Evolutionary conservation across 1,140 invertebrate species (phyloP), one percentile per base, ranked within the genome.

Genomic region (Platyscapa corneri): DNA sequence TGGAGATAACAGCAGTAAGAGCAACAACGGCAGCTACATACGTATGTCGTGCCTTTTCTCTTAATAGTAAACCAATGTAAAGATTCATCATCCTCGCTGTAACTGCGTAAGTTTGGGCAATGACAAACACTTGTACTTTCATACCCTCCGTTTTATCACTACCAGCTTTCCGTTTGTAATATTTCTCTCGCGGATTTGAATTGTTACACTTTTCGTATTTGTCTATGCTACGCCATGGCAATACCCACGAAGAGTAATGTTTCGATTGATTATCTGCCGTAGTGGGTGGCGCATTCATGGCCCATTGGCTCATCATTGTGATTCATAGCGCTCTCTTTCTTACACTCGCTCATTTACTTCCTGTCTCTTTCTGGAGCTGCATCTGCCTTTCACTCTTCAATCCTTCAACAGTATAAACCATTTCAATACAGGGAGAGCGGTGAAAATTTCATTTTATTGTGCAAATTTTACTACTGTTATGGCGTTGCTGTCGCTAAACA

Each of bases 181-280:
- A 53, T 34, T 32, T 23, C 20, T 18, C 1, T n/a, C 14, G 20
- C 27, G 14, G 27, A 75, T n/a, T 27, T 5, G 2, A 46, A 1
- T 75, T 46, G 27, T 27, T n/a, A 75, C 6, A 18, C 10, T 46
- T 46, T 27, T 46, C 23, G 23, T 23, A 60, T 5, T 42, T 32
- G 7, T 18, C 37, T 49, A 14, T 30, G 30, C 20, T 67, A 10
- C n/a, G 60, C 79, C 84, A 85, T 82, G 53, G 72, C 53, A 84
- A 80, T 84, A 84, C 53, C 49, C 14, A 78, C 67, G 46, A 23
- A 70, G 74, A 88, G 90, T 89, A 90, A 90, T 90, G 91, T 93
- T 92, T 92, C 92, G 92, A 93, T 93, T 93, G 92, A 93, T 93
- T 93, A 93, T 93, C 92, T 90, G 88, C 88, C 88, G 87, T 89